Conservation (phyloP, 30 jellyfish, hydroid and myxozoan genomes). For the Rhopilema esculentum region DNA sequence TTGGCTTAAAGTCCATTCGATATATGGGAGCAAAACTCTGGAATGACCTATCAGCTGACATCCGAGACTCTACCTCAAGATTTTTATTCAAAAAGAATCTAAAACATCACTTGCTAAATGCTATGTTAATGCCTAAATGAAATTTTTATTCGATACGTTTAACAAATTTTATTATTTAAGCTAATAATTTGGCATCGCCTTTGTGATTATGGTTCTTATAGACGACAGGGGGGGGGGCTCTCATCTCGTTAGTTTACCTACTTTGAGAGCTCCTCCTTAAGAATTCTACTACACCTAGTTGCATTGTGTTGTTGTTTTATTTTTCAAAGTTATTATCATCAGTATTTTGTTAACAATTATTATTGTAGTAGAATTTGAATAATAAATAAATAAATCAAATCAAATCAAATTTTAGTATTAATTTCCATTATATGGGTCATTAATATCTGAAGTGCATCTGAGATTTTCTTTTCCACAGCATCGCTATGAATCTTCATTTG, state of each 20-base stretch:
- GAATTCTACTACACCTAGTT: not conserved
- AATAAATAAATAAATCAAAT: not conserved
- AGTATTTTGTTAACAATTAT: not conserved
- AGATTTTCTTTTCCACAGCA: too few species aligned
- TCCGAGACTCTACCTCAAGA: not conserved
- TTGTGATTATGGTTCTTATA: not conserved
- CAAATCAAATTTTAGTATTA: too few species aligned
- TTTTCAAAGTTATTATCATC: not conserved
- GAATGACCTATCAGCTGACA: conserved; percentile 14
- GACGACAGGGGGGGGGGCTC: conserved; percentile 1
- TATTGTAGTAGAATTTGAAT: not conserved
- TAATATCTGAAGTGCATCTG: too few species aligned
- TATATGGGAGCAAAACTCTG: conserved; percentile 26
- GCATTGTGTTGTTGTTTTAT: not conserved
- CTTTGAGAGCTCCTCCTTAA: not conserved
- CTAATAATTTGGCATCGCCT: not conserved
- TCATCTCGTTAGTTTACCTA: not conserved
- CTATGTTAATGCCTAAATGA: not conserved
- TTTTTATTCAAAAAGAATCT: not conserved
- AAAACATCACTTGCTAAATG: not conserved
- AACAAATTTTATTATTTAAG: not conserved
- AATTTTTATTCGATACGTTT: not conserved
- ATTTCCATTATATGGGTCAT: too few species aligned
- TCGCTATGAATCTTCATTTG: too few species aligned
- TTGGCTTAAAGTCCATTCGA: conserved; percentile 46